Evolutionary conservation across 2,113 vertebrate genomes (phyloP), one percentile per base, ranked within the genome.

Genomic region (Pholis gunnellus): DNA sequence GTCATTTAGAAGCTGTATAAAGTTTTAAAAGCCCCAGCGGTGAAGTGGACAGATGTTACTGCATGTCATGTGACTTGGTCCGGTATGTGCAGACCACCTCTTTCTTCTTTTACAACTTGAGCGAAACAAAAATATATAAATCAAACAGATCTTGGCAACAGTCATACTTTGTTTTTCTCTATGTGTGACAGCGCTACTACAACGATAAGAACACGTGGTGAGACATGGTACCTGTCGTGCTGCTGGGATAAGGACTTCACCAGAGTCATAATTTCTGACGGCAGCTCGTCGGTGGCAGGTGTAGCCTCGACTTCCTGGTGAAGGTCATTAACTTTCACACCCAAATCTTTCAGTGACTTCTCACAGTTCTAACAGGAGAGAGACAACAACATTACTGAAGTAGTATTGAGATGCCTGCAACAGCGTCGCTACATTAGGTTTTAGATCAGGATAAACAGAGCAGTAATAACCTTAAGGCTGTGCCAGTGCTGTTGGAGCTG

Each of bases 401-500:
- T n/a, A 34, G 44, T 14, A 22, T 3, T 8, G 34, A 59, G 31
- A 71, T 22, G 25, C 31, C 31, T 31, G 3, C 27, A 29, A 57
- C 50, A 72, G 11, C 11, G 46, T 2, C 46, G 3, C 38, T 9
- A 2, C 38, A 40, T 40, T 25, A 18, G 44, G 14, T 48, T 48
- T 15, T 4, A 18, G 44, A 48, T 50, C 46, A 18, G 46, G 46
- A 50, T 20, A 1, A 56, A 3, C 17, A 18, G 10, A 70, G 6
- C 6, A 9, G n/a, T 40, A 63, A 5, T 31, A 46, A 96, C 95
- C 95, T 95, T 92, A 0, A 96, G 91, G 79, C 88, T 90, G 74
- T 87, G 46, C 94, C 95, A 95, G 87, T 90, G 94, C 72, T 93
- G 91, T 17, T 94, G 90, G 2, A 95, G 89, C 84, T 94, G 94